Evolutionary conservation across 2,113 vertebrate species (phyloP).

Genomic region (Pangasianodon hypophthalmus): DNA sequence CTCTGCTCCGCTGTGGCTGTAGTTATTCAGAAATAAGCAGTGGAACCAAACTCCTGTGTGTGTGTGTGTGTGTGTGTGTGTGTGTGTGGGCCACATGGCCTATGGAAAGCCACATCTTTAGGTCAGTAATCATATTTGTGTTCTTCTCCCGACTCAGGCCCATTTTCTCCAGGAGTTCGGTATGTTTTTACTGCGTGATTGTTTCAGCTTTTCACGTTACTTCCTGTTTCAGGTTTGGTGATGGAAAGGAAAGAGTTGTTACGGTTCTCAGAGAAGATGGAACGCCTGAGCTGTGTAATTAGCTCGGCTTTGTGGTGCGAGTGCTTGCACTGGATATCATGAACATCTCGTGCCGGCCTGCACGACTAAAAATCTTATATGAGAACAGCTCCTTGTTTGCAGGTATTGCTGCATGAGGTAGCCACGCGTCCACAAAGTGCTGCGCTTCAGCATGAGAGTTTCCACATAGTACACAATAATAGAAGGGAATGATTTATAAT

Average conservation of each 20-base stretch:
- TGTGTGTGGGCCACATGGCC: constrained; percentile 37
- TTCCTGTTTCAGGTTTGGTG: too few relatives aligned
- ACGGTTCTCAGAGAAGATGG: too few relatives aligned
- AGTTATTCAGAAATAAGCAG: constrained; percentile 70
- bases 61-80: constrained; percentile 56
- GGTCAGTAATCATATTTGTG: background rate
- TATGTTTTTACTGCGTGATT: background rate
- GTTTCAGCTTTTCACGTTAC: background rate
- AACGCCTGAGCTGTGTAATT: background rate
- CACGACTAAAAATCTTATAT: background rate
- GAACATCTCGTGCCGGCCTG: too few relatives aligned
- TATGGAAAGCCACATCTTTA: background rate
- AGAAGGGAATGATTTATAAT: too few relatives aligned
- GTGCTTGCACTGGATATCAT: too few relatives aligned
- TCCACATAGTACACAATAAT: too few relatives aligned
- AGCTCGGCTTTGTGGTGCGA: too few relatives aligned
- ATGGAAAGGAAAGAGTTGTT: too few relatives aligned
- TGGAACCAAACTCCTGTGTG: constrained; percentile 39
- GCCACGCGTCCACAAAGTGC: too few relatives aligned
- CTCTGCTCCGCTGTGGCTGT: constrained; percentile 50
- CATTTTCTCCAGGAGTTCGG: background rate
- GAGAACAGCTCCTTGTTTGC: background rate
- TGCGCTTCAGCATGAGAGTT: too few relatives aligned
- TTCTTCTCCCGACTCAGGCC: background rate
- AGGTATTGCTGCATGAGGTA: background rate